Percentiles rank a stretch among this genome's conserved stretches.
Conservation (phyloP, 2,113 vertebrate genomes). For the Eulemur rufifrons region DNA sequence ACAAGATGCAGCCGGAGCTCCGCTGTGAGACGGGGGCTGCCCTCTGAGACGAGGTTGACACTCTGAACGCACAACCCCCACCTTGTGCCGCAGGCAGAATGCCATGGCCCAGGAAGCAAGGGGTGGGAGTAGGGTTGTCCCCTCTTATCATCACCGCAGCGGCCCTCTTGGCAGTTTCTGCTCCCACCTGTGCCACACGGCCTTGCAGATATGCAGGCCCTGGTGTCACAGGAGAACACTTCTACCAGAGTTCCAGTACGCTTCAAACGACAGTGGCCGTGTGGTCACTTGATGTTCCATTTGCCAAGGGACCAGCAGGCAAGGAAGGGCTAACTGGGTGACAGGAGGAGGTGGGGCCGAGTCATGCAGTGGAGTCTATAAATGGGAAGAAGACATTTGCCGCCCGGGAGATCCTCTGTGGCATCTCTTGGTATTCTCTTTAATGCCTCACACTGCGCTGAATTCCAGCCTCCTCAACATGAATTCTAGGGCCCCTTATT, state of each 20-base stretch:
- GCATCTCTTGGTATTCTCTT: background rate
- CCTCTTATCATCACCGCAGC: background rate
- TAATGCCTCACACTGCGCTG: no score
- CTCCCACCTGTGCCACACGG: background rate
- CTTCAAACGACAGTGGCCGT: background rate
- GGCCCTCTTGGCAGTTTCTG: background rate
- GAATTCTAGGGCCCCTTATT: background rate
- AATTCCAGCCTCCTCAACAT: background rate
- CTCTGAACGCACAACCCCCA: no score
- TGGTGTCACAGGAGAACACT: background rate
- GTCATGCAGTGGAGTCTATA: background rate
- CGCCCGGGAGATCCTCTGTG: background rate
- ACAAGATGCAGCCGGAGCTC: background rate
- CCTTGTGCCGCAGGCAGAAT: fast-evolving
- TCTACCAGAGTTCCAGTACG: background rate
- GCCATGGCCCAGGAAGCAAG: no score
- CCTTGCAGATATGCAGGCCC: background rate
- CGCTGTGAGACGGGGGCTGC: background rate
- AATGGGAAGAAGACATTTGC: background rate
- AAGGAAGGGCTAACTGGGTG: background rate
- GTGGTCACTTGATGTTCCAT: background rate
- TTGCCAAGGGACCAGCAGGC: background rate
- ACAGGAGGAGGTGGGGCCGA: background rate
- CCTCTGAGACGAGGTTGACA: no score
- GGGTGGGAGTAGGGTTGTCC: background rate